Percentiles rank a stretch among this genome's conserved stretches.
phyloP scores from a whole-genome alignment of 2,113 vertebrate genomes.

The Alectura lathami region DNA sequence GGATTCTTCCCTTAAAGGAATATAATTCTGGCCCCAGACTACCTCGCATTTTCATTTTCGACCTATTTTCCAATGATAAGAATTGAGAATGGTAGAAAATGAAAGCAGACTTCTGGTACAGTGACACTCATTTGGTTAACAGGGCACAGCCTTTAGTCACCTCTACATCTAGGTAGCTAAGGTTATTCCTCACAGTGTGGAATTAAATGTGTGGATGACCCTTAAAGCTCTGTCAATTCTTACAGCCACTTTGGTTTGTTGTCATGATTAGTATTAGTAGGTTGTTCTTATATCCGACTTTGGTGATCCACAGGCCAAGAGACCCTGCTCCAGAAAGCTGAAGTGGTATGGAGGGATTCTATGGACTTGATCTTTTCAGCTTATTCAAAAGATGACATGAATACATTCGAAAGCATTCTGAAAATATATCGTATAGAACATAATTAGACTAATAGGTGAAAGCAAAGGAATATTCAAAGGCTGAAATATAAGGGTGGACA shows the following conservation, averaged over 20 bases:
- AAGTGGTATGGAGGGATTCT: neutral
- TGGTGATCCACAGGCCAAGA: neutral
- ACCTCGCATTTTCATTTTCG: neutral
- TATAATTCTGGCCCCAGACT: neutral
- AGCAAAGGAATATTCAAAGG: neutral
- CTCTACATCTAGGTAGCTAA: neutral
- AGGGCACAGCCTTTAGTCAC: neutral
- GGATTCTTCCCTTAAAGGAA: neutral
- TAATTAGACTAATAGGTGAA: neutral
- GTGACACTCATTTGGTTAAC: neutral
- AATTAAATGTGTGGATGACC: neutral
- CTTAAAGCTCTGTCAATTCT: neutral
- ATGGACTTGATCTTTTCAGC: neutral
- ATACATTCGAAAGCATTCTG: neutral
- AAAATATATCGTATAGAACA: neutral
- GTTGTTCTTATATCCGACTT: neutral
- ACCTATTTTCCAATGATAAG: neutral
- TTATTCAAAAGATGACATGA: neutral
- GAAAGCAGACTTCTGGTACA: neutral
- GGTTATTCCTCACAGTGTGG: neutral
- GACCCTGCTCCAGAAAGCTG: neutral
- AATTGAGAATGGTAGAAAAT: neutral
- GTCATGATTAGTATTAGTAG: neutral
- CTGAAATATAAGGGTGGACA: neutral
- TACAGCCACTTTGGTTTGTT: neutral